Evolutionary conservation across 2,888 invertebrate species (phyloP).

Genomic region (Drosophila diplacantha): DNA sequence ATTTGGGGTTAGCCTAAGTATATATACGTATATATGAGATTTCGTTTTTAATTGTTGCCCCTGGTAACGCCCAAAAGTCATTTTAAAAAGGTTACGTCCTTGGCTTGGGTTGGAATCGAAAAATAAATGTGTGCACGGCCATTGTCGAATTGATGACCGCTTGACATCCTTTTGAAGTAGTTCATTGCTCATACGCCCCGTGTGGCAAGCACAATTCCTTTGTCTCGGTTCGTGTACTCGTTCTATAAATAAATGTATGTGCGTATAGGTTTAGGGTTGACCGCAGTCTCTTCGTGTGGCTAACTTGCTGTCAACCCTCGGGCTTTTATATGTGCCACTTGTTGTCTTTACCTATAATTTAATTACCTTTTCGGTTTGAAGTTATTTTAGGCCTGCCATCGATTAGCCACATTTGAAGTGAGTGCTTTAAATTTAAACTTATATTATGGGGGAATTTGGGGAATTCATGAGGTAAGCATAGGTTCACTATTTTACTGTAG

Average conservation of each 20-base stretch:
- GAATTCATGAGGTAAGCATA: neutral
- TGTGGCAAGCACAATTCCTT: constrained; percentile 6
- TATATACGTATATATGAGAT: constrained; percentile 29
- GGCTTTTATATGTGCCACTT: constrained; percentile 49
- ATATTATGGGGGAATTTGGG: too few relatives aligned
- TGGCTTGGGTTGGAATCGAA: neutral
- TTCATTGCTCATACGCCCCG: constrained; percentile 33
- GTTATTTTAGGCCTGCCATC: neutral
- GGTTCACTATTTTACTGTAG: neutral
- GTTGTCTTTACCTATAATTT: constrained; percentile 49
- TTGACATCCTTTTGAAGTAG: constrained; percentile 37
- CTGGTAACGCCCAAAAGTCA: constrained; percentile 35
- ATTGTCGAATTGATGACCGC: constrained; percentile 55
- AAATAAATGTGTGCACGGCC: constrained; percentile 20
- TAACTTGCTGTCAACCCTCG: constrained; percentile 25
- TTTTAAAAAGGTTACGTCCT: constrained; percentile 25
- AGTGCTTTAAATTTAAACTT: neutral
- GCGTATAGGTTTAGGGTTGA: constrained; percentile 8
- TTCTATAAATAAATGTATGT: neutral
- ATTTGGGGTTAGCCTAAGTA: constrained; percentile 13
- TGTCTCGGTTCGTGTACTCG: neutral
- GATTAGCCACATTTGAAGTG: neutral
- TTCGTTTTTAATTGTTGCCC: constrained; percentile 56
- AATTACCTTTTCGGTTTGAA: constrained; percentile 26
- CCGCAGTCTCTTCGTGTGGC: constrained; percentile 15